phyloP scores from a whole-genome alignment of 2,888 invertebrate species.

The Amphimallon solstitiale region DNA sequence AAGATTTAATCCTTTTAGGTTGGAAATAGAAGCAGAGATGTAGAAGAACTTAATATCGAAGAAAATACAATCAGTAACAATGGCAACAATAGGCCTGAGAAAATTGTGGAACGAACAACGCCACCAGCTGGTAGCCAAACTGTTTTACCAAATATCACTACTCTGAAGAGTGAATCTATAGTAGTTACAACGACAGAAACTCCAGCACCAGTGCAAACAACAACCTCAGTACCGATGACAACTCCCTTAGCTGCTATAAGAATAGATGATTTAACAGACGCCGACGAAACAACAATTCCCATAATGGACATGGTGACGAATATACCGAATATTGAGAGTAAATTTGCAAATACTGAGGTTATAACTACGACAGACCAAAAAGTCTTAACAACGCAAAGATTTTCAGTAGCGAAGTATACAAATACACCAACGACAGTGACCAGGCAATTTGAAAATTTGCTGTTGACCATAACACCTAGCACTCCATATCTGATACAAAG shows the following conservation, averaged over 20 bases:
- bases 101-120: conserved; percentile 39
- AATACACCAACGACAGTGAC: conserved; percentile 31
- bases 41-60: conserved; percentile 37
- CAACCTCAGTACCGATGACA: neutral
- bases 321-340: conserved; percentile 21
- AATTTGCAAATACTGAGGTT: neutral
- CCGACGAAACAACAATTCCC: conserved; percentile 47
- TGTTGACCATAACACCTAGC: conserved; percentile 30
- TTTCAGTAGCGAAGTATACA: conserved; percentile 14
- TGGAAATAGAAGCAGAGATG: conserved; percentile 10
- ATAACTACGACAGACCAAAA: neutral
- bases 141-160: neutral
- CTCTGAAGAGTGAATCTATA: neutral
- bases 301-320: conserved; percentile 1
- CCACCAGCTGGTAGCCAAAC: conserved; percentile 33
- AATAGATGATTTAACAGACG: conserved; percentile 15
- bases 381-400: neutral
- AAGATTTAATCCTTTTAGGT: conserved; percentile 19
- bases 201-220: neutral
- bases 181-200: conserved; percentile 1
- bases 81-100: conserved; percentile 32
- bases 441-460: conserved; percentile 21
- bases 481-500: conserved; percentile 35
- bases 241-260: conserved; percentile 12
- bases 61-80: conserved; percentile 40